phyloP scores from a whole-genome alignment of 37 sponge, comb jelly and placozoan species.

The Ianthella basta region DNA sequence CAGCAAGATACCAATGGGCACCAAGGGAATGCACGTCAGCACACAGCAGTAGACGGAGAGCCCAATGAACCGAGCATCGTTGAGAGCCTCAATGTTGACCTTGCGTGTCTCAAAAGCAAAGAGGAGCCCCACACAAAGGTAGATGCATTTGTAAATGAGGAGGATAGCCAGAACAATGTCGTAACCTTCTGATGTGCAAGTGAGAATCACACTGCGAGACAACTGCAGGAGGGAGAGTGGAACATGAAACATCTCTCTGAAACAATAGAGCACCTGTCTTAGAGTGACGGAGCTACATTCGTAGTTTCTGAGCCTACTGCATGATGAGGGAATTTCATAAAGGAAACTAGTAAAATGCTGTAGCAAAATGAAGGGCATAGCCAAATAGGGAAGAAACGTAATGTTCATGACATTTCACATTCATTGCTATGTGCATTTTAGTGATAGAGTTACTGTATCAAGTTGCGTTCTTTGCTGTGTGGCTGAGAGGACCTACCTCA shows the following conservation, averaged over 20 bases:
- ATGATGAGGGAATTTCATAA: no score
- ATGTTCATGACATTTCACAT: no score
- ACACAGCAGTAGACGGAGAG: conserved; percentile 13
- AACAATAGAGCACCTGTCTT: no score
- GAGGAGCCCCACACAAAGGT: not conserved
- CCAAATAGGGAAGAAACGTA: not conserved
- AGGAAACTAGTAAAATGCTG: not conserved
- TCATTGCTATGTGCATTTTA: no score
- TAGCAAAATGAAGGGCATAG: no score
- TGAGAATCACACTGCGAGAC: not conserved
- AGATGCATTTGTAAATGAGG: not conserved
- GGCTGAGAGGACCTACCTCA: not conserved
- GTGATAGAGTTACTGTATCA: no score
- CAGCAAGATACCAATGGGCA: conserved; percentile 15
- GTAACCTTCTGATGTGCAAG: conserved; percentile 30
- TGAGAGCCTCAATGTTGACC: conserved; percentile 17
- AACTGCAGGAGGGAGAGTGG: no score
- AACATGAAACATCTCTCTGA: no score
- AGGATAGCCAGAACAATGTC: not conserved
- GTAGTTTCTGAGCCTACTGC: no score
- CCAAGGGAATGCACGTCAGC: conserved; percentile 2
- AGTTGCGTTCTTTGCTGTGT: not conserved
- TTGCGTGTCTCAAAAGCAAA: conserved; percentile 46
- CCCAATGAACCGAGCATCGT: conserved; percentile 18
- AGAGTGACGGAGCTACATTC: no score